These are phyloP conservation scores for Okamejei kenojei DNA, from an alignment of 2,797 vertebrate species.

Conservation along the genomic window DNA sequence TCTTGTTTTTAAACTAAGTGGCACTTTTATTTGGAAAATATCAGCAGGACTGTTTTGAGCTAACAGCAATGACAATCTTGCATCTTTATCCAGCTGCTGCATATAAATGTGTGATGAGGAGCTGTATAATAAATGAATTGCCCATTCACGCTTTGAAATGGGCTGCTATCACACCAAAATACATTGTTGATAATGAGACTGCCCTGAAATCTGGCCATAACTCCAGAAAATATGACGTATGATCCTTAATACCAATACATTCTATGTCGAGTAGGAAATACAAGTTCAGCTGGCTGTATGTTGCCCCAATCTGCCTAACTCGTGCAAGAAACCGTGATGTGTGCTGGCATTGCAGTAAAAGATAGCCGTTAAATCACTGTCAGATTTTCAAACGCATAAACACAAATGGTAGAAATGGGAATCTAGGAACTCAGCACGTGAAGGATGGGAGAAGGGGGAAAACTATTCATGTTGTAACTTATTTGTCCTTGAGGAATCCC, in stretches of 20 bases:
- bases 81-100: not conserved
- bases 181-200: not conserved
- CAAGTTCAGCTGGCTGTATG: not conserved
- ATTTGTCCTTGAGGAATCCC: not conserved
- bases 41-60: not conserved
- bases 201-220: not conserved
- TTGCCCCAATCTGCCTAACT: not conserved
- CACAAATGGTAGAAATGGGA: not conserved
- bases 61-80: not conserved
- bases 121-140: not conserved
- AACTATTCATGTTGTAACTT: not conserved
- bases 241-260: not conserved
- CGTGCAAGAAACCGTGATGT: not conserved
- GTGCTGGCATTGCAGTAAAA: not conserved
- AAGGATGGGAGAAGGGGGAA: not conserved
- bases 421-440: not conserved
- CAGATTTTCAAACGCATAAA: not conserved
- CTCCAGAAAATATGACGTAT: not conserved
- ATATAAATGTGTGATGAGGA: not conserved
- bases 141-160: conserved; percentile 12
- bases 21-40: not conserved
- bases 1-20: conserved; percentile 3
- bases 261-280: not conserved
- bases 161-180: conserved; percentile 2
- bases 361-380: not conserved